phyloP scores from a whole-genome alignment of 2,888 invertebrate genomes.

The Agriopis marginaria region DNA sequence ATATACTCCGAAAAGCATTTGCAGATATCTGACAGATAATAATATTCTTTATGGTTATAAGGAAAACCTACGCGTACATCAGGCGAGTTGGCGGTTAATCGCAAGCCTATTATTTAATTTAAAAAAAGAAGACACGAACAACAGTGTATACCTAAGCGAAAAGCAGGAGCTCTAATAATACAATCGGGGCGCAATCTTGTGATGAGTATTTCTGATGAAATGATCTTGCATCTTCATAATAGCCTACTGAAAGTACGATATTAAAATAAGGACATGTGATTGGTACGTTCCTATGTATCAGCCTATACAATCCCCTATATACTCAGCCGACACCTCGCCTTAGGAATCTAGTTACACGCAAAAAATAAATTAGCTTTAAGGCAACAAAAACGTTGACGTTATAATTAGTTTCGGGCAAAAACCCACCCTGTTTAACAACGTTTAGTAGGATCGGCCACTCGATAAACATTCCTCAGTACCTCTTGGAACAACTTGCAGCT shows the following conservation, averaged over 20 bases:
- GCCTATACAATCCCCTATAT: conserved; percentile 12
- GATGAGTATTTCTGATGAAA: conserved; percentile 4
- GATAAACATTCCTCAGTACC: conserved; percentile 20
- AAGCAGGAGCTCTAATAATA: too few relatives aligned
- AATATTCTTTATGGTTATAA: too few relatives aligned
- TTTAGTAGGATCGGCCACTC: conserved; percentile 49
- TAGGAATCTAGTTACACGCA: conserved; percentile 47
- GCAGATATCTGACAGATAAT: too few relatives aligned
- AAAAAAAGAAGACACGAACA: too few relatives aligned
- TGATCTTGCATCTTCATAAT: background rate
- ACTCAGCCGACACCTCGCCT: background rate
- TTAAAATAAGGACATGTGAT: background rate
- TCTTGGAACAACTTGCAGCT: conserved; percentile 5
- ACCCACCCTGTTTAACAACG: conserved; percentile 51
- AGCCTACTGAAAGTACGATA: background rate
- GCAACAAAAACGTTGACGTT: conserved; percentile 73
- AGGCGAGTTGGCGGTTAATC: too few relatives aligned
- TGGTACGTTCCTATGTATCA: background rate
- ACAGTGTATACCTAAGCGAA: too few relatives aligned
- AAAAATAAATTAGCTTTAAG: conserved; percentile 79
- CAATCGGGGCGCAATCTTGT: background rate
- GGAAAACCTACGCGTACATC: too few relatives aligned
- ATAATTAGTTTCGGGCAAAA: conserved; percentile 72
- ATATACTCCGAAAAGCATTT: too few relatives aligned
- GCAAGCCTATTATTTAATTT: too few relatives aligned